phyloP scores from a whole-genome alignment of 2,797 vertebrate species.

The Rhinella marina region DNA sequence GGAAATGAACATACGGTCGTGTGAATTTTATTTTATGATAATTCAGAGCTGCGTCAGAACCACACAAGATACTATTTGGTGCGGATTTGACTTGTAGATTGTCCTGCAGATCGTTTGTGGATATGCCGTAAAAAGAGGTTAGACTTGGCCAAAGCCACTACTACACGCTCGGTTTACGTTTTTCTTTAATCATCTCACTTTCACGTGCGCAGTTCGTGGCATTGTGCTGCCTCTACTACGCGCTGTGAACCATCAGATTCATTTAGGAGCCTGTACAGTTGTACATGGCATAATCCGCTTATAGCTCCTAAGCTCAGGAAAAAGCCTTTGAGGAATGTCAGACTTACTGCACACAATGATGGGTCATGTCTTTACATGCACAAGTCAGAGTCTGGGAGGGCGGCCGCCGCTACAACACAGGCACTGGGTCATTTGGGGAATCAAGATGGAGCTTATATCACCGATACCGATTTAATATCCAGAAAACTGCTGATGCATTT shows the following conservation, averaged over 20 bases:
- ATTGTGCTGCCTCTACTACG: background rate
- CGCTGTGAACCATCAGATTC: background rate
- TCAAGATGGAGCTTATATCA: slow-evolving; percentile 27
- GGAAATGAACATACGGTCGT: too few species aligned
- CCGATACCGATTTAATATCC: slow-evolving; percentile 23
- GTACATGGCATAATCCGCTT: slow-evolving; percentile 69
- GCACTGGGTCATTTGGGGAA: slow-evolving; percentile 15
- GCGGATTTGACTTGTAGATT: too few species aligned
- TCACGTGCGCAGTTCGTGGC: background rate
- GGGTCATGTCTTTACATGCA: slow-evolving; percentile 70
- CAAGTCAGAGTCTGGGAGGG: slow-evolving; percentile 59
- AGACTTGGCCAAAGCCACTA: background rate
- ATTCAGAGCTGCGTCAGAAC: too few species aligned
- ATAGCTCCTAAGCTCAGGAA: slow-evolving; percentile 66
- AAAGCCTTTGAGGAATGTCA: slow-evolving; percentile 69
- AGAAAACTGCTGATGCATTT: slow-evolving; percentile 35
- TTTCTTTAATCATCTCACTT: background rate
- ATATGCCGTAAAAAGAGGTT: background rate
- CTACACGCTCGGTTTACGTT: background rate
- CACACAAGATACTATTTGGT: too few species aligned
- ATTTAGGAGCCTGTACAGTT: slow-evolving; percentile 61
- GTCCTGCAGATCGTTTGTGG: too few species aligned
- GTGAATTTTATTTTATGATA: too few species aligned
- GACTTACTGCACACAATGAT: slow-evolving; percentile 63
- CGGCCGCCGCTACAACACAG: slow-evolving; percentile 62